Evolutionary conservation across 2,797 vertebrate species (phyloP).

Genomic region (Aulostomus chinensis): DNA sequence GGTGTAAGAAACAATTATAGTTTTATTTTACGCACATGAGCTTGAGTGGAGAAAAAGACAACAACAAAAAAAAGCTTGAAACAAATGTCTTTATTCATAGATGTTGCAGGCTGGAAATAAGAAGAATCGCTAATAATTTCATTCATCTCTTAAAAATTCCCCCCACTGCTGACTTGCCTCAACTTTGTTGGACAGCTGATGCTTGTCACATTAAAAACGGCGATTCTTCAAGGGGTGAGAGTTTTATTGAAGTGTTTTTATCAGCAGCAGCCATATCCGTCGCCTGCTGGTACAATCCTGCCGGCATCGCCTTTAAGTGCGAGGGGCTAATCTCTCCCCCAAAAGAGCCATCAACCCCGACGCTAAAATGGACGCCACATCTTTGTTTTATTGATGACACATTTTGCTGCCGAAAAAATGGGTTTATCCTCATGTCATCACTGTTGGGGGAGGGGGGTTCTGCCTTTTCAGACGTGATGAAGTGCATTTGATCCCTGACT

Average conservation of each 20-base stretch:
- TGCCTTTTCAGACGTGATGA: too few species aligned
- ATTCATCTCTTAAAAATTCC: slow-evolving; percentile 1
- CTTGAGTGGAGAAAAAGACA: too few species aligned
- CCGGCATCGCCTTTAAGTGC: slow-evolving; percentile 46
- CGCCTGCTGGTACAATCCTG: slow-evolving; percentile 50
- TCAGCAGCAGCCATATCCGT: slow-evolving; percentile 69
- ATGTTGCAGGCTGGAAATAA: neutral
- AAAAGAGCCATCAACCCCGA: slow-evolving; percentile 31
- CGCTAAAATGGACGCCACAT: too few species aligned
- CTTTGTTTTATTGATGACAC: too few species aligned
- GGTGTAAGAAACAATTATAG: too few species aligned
- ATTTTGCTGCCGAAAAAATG: too few species aligned
- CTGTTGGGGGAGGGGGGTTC: too few species aligned
- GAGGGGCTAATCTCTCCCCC: slow-evolving; percentile 57
- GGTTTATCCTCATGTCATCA: too few species aligned
- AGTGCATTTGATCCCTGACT: neutral
- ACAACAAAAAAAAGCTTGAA: too few species aligned
- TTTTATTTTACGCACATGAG: too few species aligned
- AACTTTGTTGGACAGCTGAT: slow-evolving; percentile 10
- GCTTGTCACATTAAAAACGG: slow-evolving; percentile 5
- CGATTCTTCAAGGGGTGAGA: slow-evolving; percentile 46
- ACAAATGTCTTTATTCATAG: too few species aligned
- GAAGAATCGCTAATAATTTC: too few species aligned
- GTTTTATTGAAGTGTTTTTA: slow-evolving; percentile 72
- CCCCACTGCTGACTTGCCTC: slow-evolving; percentile 16